These are phyloP conservation scores for Geotrupes spiniger DNA, from an alignment of 2,888 invertebrate genomes.

Conservation along the genomic window DNA sequence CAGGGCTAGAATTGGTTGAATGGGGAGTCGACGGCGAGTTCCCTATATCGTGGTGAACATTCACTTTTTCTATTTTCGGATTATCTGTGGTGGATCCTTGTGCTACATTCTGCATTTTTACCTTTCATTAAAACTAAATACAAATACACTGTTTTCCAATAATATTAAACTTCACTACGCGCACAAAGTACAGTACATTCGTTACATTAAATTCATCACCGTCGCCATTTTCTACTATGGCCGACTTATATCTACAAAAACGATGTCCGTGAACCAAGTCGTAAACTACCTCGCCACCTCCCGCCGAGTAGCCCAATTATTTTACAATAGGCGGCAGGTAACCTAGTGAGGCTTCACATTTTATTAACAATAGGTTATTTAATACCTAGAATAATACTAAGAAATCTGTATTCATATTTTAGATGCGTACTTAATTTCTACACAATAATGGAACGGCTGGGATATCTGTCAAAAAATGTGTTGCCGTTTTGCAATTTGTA, in stretches of 20 bases:
- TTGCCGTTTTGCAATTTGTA: no score
- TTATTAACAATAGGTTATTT: no score
- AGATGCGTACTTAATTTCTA: no score
- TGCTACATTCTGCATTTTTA: conserved; percentile 91
- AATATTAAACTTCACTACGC: conserved; percentile 43
- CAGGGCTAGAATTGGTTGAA: conserved; percentile 75
- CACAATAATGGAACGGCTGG: no score
- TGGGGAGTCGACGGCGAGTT: conserved; percentile 78
- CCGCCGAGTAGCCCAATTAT: background rate
- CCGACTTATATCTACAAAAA: conserved; percentile 48
- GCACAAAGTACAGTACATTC: conserved; percentile 56
- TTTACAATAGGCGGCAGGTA: background rate
- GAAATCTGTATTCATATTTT: no score
- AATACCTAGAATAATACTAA: no score
- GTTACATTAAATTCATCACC: conserved; percentile 58
- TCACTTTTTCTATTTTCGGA: conserved; percentile 78
- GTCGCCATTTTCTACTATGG: conserved; percentile 79
- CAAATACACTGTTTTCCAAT: conserved; percentile 48
- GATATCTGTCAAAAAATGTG: no score
- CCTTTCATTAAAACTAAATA: conserved; percentile 60
- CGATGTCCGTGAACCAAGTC: conserved; percentile 20
- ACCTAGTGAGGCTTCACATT: background rate
- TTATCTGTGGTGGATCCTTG: conserved; percentile 72
- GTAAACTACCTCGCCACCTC: conserved; percentile 17
- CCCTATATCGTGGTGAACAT: conserved; percentile 66